A percentile compares a stretch with the other conserved stretches of the same genome.
These are phyloP conservation scores for Gobiocypris rarus DNA, from an alignment of 2,113 vertebrate genomes.

Conservation along the genomic window DNA sequence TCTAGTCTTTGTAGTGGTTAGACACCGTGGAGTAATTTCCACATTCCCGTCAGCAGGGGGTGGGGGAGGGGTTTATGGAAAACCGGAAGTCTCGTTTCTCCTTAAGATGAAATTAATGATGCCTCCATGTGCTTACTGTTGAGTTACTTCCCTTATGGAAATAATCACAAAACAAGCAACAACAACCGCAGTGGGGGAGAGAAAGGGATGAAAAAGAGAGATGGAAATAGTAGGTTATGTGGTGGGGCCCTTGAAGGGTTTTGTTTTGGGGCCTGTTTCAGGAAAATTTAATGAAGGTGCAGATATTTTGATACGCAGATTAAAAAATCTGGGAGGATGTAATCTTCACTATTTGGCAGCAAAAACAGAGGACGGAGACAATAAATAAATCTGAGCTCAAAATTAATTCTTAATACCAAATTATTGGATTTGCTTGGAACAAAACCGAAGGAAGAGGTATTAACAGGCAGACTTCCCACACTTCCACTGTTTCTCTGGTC, in stretches of 20 bases:
- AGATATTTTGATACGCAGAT: background rate
- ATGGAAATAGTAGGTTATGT: conserved; percentile 17
- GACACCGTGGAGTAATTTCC: conserved; percentile 54
- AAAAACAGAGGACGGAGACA: background rate
- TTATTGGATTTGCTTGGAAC: background rate
- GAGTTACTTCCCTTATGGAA: conserved; percentile 56
- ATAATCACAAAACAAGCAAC: conserved; percentile 55
- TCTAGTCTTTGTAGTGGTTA: conserved; percentile 58
- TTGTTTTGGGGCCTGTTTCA: background rate
- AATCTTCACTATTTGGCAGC: background rate
- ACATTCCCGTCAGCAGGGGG: conserved; percentile 51
- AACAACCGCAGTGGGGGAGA: conserved; percentile 6
- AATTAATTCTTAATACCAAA: background rate
- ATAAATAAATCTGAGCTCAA: background rate
- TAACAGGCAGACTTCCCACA: background rate
- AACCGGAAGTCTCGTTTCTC: conserved; percentile 49
- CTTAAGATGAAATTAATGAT: conserved; percentile 56
- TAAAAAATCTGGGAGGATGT: background rate
- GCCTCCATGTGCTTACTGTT: conserved; percentile 52
- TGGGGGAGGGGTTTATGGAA: conserved; percentile 50
- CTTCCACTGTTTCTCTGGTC: conserved; percentile 21
- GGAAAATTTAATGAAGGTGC: background rate
- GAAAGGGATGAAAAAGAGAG: conserved; percentile 6
- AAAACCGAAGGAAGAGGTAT: too few species aligned
- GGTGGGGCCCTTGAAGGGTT: conserved; percentile 5